Evolutionary conservation across 2,113 vertebrate species (phyloP).

Genomic region (Glareola pratincola): DNA sequence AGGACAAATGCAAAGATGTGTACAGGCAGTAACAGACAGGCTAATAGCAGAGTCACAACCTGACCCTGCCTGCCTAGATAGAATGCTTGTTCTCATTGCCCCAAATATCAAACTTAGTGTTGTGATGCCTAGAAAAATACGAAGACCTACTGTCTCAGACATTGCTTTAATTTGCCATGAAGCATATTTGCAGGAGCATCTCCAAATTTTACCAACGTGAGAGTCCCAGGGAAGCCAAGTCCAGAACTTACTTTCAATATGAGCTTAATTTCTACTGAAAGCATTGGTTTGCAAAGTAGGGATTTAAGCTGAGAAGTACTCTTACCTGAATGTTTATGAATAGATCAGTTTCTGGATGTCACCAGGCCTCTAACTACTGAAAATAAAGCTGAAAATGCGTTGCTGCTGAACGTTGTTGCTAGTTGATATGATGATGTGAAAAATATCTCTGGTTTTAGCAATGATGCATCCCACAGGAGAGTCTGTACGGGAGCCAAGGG

Average conservation of each 20-base stretch:
- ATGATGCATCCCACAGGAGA: background rate
- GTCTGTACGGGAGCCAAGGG: background rate
- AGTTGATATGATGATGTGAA: background rate
- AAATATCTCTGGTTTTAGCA: background rate
- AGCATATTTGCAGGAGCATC: background rate
- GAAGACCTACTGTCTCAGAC: background rate
- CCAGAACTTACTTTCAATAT: background rate
- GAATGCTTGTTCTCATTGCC: background rate
- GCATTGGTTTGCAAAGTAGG: background rate
- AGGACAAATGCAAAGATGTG: background rate
- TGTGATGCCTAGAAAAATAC: background rate
- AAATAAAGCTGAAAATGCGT: background rate
- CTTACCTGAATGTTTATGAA: background rate
- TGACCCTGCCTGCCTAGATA: background rate
- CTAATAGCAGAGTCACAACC: background rate
- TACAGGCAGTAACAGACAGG: background rate
- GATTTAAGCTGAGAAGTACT: background rate
- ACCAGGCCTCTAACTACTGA: background rate
- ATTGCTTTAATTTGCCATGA: background rate
- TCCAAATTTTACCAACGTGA: conserved; percentile 1
- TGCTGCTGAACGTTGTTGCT: background rate
- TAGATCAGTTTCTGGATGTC: background rate
- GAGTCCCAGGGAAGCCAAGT: background rate
- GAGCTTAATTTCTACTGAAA: background rate
- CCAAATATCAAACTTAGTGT: background rate